Evolutionary conservation across 2,888 invertebrate species (phyloP).

Genomic region (Scaptomyza cyrtandrae): DNA sequence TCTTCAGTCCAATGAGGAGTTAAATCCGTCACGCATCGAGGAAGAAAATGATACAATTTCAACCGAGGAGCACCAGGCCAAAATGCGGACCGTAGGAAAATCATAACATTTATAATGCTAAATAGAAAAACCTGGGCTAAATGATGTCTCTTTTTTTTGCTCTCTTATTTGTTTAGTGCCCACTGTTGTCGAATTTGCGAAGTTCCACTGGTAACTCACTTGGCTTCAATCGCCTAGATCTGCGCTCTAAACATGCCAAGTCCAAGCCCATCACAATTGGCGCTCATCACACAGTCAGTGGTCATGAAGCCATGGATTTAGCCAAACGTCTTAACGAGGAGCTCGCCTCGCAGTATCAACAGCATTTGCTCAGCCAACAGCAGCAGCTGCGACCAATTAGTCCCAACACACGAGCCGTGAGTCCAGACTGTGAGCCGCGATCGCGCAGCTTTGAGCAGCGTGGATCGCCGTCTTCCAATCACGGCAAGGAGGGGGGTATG

Average conservation of each 20-base stretch:
- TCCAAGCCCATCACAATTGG: conserved; percentile 91
- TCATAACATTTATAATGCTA: not conserved
- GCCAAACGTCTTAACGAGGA: conserved; percentile 90
- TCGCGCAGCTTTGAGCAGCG: conserved; percentile 89
- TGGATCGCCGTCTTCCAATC: conserved; percentile 54
- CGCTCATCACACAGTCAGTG: conserved; percentile 90
- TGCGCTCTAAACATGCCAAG: conserved; percentile 85
- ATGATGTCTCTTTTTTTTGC: not conserved
- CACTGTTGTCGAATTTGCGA: conserved; percentile 18
- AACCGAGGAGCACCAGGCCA: conserved; percentile 72
- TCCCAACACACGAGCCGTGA: conserved; percentile 83
- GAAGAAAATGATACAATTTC: conserved; percentile 88
- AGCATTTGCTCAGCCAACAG: conserved; percentile 33
- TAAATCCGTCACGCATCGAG: conserved; percentile 89
- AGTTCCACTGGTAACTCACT: conserved; percentile 30
- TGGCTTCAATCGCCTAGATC: conserved; percentile 78
- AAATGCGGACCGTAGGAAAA: conserved; percentile 65
- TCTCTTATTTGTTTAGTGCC: conserved; percentile 19
- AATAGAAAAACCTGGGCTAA: not conserved
- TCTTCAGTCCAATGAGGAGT: conserved; percentile 87
- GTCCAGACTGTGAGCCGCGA: conserved; percentile 87
- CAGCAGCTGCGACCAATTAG: conserved; percentile 84
- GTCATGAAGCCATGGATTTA: conserved; percentile 91
- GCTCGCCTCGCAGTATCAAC: conserved; percentile 83
- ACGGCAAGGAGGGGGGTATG: conserved; percentile 67